phyloP scores from a whole-genome alignment of 2,113 vertebrate genomes.

The Platysternon megacephalum region DNA sequence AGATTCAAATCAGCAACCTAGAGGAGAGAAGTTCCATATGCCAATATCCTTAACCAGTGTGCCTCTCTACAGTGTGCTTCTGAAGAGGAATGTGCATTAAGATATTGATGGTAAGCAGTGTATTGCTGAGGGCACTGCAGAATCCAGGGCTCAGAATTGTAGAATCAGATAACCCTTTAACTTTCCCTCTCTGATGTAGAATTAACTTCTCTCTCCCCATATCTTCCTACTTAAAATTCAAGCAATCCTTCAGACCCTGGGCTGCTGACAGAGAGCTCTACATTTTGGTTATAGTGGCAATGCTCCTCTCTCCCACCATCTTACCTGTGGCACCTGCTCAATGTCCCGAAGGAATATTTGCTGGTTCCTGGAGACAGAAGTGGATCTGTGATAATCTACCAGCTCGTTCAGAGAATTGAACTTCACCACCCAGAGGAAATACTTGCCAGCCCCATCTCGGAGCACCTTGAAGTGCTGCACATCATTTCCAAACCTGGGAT shows the following conservation, averaged over 20 bases:
- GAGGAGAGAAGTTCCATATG: neutral
- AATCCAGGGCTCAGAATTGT: neutral
- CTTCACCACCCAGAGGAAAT: conserved; percentile 99
- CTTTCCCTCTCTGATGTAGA: too few relatives aligned
- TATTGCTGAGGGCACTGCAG: neutral
- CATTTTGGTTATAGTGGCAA: accelerated
- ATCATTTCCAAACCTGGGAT: conserved; percentile 93
- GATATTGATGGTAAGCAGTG: neutral
- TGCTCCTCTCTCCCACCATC: neutral
- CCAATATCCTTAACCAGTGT: neutral
- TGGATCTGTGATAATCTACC: conserved; percentile 98
- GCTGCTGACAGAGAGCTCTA: neutral
- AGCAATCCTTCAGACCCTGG: neutral
- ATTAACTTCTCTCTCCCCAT: neutral
- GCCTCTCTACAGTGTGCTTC: neutral
- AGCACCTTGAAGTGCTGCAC: conserved; percentile 99
- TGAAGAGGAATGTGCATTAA: neutral
- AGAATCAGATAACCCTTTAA: neutral
- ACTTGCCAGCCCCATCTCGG: conserved; percentile 97
- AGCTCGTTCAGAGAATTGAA: conserved; percentile 99
- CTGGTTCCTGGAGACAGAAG: conserved; percentile 98
- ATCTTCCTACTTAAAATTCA: neutral
- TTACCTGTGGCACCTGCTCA: conserved; percentile 97
- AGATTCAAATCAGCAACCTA: neutral
- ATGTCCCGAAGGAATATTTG: conserved; percentile 99